Percentiles rank a stretch among this genome's conserved stretches.
These are phyloP conservation scores for Oreochromis aureus DNA, from an alignment of 2,113 vertebrate species.

Conservation along the genomic window DNA sequence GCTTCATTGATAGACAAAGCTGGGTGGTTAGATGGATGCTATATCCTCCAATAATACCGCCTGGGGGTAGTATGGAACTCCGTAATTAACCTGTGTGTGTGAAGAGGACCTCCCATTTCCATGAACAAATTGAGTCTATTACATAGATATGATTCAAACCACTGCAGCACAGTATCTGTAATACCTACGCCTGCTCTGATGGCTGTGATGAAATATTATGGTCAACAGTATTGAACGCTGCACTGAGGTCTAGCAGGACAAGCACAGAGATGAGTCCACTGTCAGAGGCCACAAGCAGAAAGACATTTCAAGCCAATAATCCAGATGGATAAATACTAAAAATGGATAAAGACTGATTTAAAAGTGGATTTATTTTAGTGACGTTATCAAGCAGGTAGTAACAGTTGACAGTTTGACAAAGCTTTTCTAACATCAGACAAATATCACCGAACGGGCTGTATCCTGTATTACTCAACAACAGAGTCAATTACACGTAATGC, in stretches of 20 bases:
- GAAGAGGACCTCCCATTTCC: not conserved
- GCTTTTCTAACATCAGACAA: not conserved
- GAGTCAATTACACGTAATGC: not conserved
- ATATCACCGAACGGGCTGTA: not conserved
- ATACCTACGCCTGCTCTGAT: not conserved
- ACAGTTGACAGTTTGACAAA: not conserved
- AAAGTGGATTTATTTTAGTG: not conserved
- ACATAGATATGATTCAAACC: not conserved
- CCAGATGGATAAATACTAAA: not conserved
- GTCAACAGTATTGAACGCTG: not conserved
- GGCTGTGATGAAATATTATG: not conserved
- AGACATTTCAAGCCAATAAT: not conserved
- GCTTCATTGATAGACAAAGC: not conserved
- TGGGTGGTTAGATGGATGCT: not conserved
- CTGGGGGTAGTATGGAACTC: not conserved
- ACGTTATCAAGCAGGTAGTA: not conserved
- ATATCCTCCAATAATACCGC: accelerated
- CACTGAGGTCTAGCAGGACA: not conserved
- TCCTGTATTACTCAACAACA: not conserved
- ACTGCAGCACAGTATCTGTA: not conserved
- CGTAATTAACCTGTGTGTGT: not conserved
- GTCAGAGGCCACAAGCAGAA: not conserved
- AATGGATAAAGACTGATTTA: accelerated
- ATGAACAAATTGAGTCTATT: not conserved
- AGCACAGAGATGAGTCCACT: not conserved